These are phyloP conservation scores for Podarcis raffonei DNA, from an alignment of 2,113 vertebrate genomes.

Conservation along the genomic window DNA sequence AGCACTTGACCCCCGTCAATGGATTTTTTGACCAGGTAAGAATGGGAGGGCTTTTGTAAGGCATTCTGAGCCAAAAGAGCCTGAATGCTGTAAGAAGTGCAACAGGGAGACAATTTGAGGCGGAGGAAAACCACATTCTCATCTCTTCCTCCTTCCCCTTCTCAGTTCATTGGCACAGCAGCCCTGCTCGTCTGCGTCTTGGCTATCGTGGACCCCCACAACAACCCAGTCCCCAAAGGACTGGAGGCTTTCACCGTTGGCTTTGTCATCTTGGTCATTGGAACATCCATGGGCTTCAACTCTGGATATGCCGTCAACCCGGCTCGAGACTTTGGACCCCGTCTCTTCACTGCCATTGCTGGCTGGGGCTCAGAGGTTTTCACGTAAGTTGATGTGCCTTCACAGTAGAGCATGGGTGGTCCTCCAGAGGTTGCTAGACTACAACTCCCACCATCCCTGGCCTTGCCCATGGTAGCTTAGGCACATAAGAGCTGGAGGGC, in stretches of 20 bases:
- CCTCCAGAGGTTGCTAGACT: no score
- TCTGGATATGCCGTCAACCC: constrained; percentile 98
- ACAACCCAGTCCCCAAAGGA: constrained; percentile 90
- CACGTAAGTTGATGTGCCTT: constrained; percentile 79
- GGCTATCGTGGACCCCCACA: constrained; percentile 94
- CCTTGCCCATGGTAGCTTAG: no score
- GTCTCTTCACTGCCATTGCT: constrained; percentile 90
- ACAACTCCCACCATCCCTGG: no score
- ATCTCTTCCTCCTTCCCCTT: not conserved
- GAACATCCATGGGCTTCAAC: constrained; percentile 97
- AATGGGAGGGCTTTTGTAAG: not conserved
- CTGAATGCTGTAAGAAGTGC: not conserved
- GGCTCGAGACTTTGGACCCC: constrained; percentile 94
- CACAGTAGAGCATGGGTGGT: not conserved
- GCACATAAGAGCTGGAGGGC: no score
- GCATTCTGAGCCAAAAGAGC: not conserved
- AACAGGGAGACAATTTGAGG: not conserved
- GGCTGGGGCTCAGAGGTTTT: constrained; percentile 92
- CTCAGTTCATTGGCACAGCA: constrained; percentile 92
- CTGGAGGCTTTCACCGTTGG: constrained; percentile 97
- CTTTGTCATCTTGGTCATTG: constrained; percentile 93
- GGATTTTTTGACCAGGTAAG: constrained; percentile 97
- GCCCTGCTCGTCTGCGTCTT: constrained; percentile 92
- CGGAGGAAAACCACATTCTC: not conserved
- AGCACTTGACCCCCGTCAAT: constrained; percentile 86